Conservation (phyloP, 1,140 invertebrate species). For the Bombus waltoni region DNA sequence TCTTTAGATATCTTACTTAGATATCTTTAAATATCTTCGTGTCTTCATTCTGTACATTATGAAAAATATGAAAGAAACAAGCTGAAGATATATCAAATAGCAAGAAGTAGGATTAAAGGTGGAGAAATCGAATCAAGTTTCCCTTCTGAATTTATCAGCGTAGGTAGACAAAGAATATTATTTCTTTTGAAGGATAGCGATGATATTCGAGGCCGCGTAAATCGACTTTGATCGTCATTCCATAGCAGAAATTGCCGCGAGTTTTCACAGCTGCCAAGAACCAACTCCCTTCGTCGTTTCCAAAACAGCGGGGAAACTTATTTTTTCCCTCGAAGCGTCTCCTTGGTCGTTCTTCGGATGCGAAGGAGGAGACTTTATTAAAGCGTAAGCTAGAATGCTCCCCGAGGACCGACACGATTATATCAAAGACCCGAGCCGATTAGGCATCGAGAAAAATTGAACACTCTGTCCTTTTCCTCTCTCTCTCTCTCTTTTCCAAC, state of each 20-base stretch:
- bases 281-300: not conserved
- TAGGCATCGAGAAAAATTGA: constrained; percentile 34
- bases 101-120: constrained; percentile 33
- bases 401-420: constrained; percentile 37
- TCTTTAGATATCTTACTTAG: no score
- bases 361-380: constrained; percentile 45
- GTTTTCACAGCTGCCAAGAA: constrained; percentile 40
- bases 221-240: constrained; percentile 57
- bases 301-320: constrained; percentile 47
- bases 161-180: constrained; percentile 39
- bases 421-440: constrained; percentile 44
- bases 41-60: no score
- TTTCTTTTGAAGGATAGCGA: not conserved
- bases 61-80: not conserved
- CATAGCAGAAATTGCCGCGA: constrained; percentile 47
- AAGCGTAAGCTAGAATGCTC: constrained; percentile 29
- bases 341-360: not conserved
- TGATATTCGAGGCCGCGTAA: constrained; percentile 26
- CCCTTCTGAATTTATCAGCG: not conserved
- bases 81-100: not conserved
- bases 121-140: not conserved
- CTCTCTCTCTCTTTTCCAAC: not conserved
- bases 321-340: constrained; percentile 30
- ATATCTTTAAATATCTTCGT: no score
- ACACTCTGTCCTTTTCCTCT: not conserved